Evolutionary conservation across 1,140 invertebrate species (phyloP), one percentile per base, ranked within the genome.

Genomic region (Apolygus lucorum): DNA sequence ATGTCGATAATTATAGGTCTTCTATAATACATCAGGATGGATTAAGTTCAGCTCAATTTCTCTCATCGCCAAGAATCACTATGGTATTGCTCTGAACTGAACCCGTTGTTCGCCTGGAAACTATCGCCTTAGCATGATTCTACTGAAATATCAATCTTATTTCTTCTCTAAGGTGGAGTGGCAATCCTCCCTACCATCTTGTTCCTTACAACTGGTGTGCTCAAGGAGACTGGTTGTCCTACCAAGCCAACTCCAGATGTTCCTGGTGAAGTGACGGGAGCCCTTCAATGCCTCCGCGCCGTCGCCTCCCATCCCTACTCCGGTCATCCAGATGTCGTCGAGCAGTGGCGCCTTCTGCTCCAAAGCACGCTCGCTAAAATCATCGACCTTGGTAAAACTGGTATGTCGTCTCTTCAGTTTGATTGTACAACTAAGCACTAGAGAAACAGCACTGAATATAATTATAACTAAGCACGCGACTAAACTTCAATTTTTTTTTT

Each of bases 141-240:
- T n/a, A n/a, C n/a, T n/a, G n/a, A n/a, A n/a, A n/a, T n/a, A 66
- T 65, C 25, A 62, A 49, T 17, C 24, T 28, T 67, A 70, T 69
- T 73, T 68, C 69, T 78, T 78, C n/a, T 59, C 54, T 17, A 78
- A 88, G 91, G 92, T 42, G 91, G 90, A 22, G 76, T 96, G 2
- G 85, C 91, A 34, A 87, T 99, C 71, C 82, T 98, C 28, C 96
- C 96, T 24, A 95, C 94, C 0, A 83, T 98, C 28, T 81, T 98
- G n/a, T 95, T 93, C 78, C 82, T 99, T 63, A 88, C 90, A 1
- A 95, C 92, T 27, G 93, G 93, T 71, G 88, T 98, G 2, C 83
- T 98, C 22, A 85, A 88, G 73, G 93, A 96, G 82, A 85, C 87
- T 84, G 63, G 82, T 88, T 75, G 77, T 77, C 70, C 80, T 42